Conservation (phyloP, 2,797 vertebrate genomes). For the Prunella strophiata region DNA sequence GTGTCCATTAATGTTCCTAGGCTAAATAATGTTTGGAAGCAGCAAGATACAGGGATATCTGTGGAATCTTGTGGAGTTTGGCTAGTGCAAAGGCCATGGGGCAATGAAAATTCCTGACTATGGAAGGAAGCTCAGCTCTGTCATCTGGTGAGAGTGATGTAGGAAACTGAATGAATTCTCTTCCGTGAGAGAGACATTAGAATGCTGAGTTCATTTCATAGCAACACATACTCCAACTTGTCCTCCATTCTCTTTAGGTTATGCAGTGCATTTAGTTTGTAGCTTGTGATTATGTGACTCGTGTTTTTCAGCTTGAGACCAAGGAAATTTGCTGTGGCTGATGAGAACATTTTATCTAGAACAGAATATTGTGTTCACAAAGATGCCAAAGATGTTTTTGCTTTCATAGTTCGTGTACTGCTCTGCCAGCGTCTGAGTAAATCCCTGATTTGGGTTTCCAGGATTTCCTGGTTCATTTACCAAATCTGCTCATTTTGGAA, state of each 20-base stretch:
- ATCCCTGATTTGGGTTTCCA: not conserved
- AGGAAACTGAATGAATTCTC: not conserved
- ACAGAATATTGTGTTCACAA: not conserved
- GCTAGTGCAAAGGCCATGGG: not conserved
- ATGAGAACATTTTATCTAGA: not conserved
- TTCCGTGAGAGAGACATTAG: not conserved
- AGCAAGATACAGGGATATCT: not conserved
- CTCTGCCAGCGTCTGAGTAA: not conserved
- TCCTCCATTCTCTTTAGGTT: not conserved
- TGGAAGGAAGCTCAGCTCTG: not conserved
- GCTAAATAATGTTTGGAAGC: not conserved
- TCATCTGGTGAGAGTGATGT: not conserved
- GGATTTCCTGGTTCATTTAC: not conserved
- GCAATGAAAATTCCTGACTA: fast-evolving
- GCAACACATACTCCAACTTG: not conserved
- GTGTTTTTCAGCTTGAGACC: not conserved
- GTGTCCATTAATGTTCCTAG: not conserved
- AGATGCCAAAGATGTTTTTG: not conserved
- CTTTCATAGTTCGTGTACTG: not conserved
- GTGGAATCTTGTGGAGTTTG: not conserved
- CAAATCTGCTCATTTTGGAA: not conserved
- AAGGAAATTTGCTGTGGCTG: not conserved
- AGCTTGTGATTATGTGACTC: not conserved
- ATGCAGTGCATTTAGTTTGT: not conserved
- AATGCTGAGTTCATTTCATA: not conserved